Base-by-base conservation (phyloP, 2,888 invertebrate species). In the Calliphora vomitoria region DNA sequence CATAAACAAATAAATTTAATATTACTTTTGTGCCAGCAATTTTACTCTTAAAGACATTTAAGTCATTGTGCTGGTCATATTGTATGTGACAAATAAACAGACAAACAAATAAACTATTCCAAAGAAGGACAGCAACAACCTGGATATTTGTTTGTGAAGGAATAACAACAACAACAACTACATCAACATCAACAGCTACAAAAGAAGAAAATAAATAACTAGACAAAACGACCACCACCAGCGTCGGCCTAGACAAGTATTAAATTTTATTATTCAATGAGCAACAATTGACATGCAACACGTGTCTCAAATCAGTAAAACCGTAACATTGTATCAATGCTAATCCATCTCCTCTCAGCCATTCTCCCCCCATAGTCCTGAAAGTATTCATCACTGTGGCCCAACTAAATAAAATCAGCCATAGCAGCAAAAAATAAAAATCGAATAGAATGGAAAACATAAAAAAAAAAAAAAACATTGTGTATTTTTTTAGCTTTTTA, bases 261-360 rank as follows among this genome's bases (percentile, higher is more conserved):
- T 41, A 80, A 47, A 71, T 80, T 78, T 81, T 72, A 74, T 83
- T 87, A 84, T 81, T 84, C 81, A 84, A 81, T 80, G 72, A 81
- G 83, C 87, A 87, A 87, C 87, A 87, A 83, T 87, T 87, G 87
- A 72, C 83, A 84, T 87, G 83, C 87, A 87, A 87, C 87, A 87
- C 87, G 87, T 87, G 83, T 81, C 83, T 53, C 60, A 87, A 87
- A 83, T 81, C 87, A 84, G 83, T 68, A 83, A 84, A 66, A 72
- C 80, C 83, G 83, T 87, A 79, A 80, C 66, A 83, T 72, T 75
- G 71, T 83, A 76, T 80, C 80, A 83, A 87, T 83, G 83, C 76
- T 83, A 84, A 87, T 87, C 81, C 80, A 78, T 60, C 62, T 60
- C 38, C 47, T 66, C 44, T 44, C 66, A 76, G 11, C 38, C n/a